phyloP scores from a whole-genome alignment of 2,797 vertebrate genomes.

The Sebastes itinus region DNA sequence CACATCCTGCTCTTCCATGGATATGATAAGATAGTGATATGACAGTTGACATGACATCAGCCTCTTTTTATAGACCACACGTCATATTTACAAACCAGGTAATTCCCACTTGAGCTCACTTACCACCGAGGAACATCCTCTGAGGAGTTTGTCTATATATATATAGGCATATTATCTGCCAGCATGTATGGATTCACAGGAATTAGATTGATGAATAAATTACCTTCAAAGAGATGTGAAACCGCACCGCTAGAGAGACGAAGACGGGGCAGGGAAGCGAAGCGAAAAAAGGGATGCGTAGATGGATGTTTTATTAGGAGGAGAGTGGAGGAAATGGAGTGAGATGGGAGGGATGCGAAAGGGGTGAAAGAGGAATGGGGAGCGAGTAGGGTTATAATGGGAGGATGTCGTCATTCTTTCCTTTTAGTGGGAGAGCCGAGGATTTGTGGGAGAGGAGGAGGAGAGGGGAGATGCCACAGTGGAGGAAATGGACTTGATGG shows the following conservation, averaged over 20 bases:
- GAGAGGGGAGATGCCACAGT: slow-evolving; percentile 36
- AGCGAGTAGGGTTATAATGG: slow-evolving; percentile 51
- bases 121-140: neutral
- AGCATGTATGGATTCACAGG: slow-evolving; percentile 29
- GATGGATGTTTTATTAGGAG: slow-evolving; percentile 45
- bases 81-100: slow-evolving; percentile 16
- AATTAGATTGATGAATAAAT: slow-evolving; percentile 63
- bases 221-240: slow-evolving; percentile 43
- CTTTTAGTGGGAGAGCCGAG: slow-evolving; percentile 42
- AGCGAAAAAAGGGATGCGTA: neutral
- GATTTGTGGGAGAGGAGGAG: slow-evolving; percentile 38
- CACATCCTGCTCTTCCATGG: neutral
- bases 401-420: slow-evolving; percentile 67
- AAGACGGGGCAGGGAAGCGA: slow-evolving; percentile 12
- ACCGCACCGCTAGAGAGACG: neutral
- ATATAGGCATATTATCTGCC: slow-evolving; percentile 24
- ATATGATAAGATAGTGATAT: slow-evolving; percentile 4
- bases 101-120: slow-evolving; percentile 32
- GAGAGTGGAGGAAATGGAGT: slow-evolving; percentile 50
- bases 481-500: slow-evolving; percentile 73
- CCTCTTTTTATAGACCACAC: neutral
- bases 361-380: slow-evolving; percentile 32
- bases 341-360: slow-evolving; percentile 39
- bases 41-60: slow-evolving; percentile 8
- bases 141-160: slow-evolving; percentile 1